phyloP scores from a whole-genome alignment of 2,797 vertebrate species.

The Sebastes alutus region DNA sequence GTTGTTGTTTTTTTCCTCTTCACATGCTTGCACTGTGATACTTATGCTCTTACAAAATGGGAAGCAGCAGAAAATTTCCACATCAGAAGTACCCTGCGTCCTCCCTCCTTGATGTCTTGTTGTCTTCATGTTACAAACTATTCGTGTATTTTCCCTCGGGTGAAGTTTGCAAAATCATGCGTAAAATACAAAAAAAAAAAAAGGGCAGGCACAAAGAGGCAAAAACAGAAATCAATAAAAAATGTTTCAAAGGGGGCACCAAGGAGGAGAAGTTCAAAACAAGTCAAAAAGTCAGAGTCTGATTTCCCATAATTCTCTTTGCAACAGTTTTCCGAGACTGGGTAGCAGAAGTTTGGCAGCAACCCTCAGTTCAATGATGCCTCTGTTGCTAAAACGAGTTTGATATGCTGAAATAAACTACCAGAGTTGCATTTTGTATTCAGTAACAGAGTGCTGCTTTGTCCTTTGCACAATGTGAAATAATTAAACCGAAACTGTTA shows the following conservation, averaged over 20 bases:
- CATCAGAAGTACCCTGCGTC: background rate
- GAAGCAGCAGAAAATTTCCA: background rate
- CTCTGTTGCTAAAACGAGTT: conserved; percentile 11
- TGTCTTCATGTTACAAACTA: conserved; percentile 28
- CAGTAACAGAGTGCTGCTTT: background rate
- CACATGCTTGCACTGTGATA: background rate
- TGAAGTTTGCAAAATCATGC: conserved; percentile 51
- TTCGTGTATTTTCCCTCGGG: conserved; percentile 3
- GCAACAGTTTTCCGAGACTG: background rate
- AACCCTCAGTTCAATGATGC: background rate
- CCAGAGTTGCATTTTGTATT: background rate
- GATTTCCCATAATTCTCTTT: conserved; percentile 56
- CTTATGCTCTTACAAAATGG: conserved; percentile 14
- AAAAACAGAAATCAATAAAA: conserved; percentile 67
- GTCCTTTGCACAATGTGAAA: background rate
- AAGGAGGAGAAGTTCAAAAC: conserved; percentile 42
- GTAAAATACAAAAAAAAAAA: conserved; percentile 20
- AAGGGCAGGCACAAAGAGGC: conserved; percentile 31
- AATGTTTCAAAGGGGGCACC: conserved; percentile 58
- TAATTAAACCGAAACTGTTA: background rate
- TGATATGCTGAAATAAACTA: conserved; percentile 19
- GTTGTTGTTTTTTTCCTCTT: background rate
- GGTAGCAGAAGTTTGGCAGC: conserved; percentile 7
- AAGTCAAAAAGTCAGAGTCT: conserved; percentile 51
- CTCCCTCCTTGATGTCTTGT: conserved; percentile 10